A percentile compares a stretch with the other conserved stretches of the same genome.
Conservation (phyloP, 2,113 vertebrate species). For the Hydrolagus affinis region DNA sequence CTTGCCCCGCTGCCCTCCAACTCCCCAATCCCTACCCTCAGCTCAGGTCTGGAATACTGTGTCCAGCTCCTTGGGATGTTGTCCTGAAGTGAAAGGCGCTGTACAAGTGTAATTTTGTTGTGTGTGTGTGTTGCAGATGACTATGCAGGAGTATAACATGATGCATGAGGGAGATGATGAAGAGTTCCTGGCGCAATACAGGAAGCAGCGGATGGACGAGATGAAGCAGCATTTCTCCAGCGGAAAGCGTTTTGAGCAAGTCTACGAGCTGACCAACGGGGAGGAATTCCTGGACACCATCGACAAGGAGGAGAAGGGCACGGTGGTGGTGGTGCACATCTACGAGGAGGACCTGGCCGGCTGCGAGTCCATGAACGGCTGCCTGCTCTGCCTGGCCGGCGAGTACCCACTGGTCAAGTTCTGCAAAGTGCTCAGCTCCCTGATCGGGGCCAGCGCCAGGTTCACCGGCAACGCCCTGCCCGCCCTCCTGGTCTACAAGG, state of each 20-base stretch:
- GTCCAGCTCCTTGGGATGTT: no score
- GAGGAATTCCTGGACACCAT: slow-evolving; percentile 82
- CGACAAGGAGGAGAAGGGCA: slow-evolving; percentile 82
- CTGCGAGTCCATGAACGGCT: slow-evolving; percentile 80
- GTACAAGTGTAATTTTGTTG: slow-evolving; percentile 1
- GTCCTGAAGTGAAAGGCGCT: no score
- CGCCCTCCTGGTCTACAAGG: slow-evolving; percentile 84
- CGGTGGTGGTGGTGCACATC: slow-evolving; percentile 85
- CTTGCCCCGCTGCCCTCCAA: no score
- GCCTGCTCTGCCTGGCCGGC: slow-evolving; percentile 81
- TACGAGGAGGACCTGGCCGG: slow-evolving; percentile 78
- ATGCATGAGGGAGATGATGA: slow-evolving; percentile 75
- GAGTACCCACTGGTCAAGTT: slow-evolving; percentile 88
- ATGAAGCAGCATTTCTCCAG: slow-evolving; percentile 80
- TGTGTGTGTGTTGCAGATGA: slow-evolving; percentile 58
- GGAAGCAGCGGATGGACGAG: slow-evolving; percentile 90
- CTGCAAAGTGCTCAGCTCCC: slow-evolving; percentile 77
- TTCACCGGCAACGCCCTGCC: slow-evolving; percentile 84
- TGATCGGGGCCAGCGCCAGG: slow-evolving; percentile 77
- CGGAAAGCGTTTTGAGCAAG: slow-evolving; percentile 73
- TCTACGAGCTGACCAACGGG: slow-evolving; percentile 73
- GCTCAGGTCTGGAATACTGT: no score
- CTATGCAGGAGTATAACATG: slow-evolving; percentile 76
- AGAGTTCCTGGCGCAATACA: slow-evolving; percentile 83
- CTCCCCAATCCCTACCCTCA: no score